A percentile compares a stretch with the other conserved stretches of the same genome.
phyloP scores from a whole-genome alignment of 2,797 vertebrate genomes.

The Bovichtus variegatus region DNA sequence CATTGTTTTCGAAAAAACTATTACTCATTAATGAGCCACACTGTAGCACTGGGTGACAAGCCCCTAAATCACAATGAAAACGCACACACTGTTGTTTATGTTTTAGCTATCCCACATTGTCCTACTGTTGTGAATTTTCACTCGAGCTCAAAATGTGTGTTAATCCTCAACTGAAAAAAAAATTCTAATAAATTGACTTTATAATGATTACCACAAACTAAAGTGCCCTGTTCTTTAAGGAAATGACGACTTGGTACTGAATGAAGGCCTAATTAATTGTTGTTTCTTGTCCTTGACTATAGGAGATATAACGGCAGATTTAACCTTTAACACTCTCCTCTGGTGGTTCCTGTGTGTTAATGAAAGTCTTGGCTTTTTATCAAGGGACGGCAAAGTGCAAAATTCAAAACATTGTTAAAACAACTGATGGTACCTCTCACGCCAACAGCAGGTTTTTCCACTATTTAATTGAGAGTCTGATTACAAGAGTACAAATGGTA shows the following conservation, averaged over 20 bases:
- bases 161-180: too few relatives aligned
- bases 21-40: too few relatives aligned
- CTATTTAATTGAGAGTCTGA: not conserved
- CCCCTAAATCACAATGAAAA: too few relatives aligned
- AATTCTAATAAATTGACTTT: too few relatives aligned
- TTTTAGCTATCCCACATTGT: too few relatives aligned
- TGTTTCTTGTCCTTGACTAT: not conserved
- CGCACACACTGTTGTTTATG: too few relatives aligned
- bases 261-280: not conserved
- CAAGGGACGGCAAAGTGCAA: not conserved
- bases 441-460: not conserved
- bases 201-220: too few relatives aligned
- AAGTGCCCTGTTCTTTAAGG: too few relatives aligned
- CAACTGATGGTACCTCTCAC: not conserved
- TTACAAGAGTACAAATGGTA: not conserved
- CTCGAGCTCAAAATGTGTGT: too few relatives aligned
- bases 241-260: not conserved
- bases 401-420: constrained; percentile 11
- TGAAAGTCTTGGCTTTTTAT: not conserved
- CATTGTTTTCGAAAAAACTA: too few relatives aligned
- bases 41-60: too few relatives aligned
- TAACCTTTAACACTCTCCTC: not conserved
- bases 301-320: not conserved
- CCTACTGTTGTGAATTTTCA: too few relatives aligned
- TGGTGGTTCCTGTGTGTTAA: not conserved